Evolutionary conservation across 2,888 invertebrate genomes (phyloP), one percentile per base, ranked within the genome.

Genomic region (Rhabditoides inermis): DNA sequence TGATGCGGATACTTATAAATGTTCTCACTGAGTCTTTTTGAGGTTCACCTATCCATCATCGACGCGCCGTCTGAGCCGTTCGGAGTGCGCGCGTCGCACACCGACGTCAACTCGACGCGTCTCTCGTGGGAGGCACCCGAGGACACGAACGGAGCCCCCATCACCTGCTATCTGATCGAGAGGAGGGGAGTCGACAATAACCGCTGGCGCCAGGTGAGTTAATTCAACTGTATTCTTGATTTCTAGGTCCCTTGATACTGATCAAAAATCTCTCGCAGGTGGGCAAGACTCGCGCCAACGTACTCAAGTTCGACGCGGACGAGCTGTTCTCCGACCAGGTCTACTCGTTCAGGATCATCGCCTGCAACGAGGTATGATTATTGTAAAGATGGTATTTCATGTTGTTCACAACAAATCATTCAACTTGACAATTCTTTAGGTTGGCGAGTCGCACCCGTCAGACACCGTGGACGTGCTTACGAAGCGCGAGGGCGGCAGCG

Each of bases 131-230:
- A 76, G 57, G 75, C 78, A 54, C 79, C 81, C 40, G 62, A 67
- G 18, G 76, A 77, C 73, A 87, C 89, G 73, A 92, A 92, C 75
- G 92, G 92, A 42, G 80, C 67, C 4, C 64, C 64, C 10, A 39
- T 67, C 7, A 63, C 61, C 25, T 60, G 58, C 50, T 73, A 71
- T 45, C 63, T 70, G 27, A 63, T 73, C 40, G 73, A 73, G 52
- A 47, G 68, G n/a, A 63, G 62, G 46, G 61, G 60, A 41, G 67
- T 66, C 2, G 69, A 70, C 40, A 64, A 64, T 41, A 63, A 64
- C 44, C 42, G 67, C 41, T 65, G 64, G 67, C 55, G 67, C 47
- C 56, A 35, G 3, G 49, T 45, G 12, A 42, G 23, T 25, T 4
- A 42, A 4, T 25, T 26, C 23, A 40, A n/a, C n/a, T 7, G n/a